Base-by-base conservation (phyloP, 2,113 vertebrate genomes). In the Sylvietta virens region DNA sequence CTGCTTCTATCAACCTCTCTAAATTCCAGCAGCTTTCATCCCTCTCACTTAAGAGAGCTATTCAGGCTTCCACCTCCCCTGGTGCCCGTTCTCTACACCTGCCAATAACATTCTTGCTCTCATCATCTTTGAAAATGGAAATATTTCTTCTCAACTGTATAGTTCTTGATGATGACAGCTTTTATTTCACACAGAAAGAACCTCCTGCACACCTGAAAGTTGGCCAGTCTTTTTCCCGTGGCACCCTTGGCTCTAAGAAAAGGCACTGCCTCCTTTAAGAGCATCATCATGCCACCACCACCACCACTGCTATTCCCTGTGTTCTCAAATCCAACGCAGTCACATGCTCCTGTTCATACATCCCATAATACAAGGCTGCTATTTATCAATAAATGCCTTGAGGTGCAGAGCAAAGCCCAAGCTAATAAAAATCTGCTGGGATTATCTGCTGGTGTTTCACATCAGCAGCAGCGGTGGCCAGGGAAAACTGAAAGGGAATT, bases 321-420 rank as follows among this genome's bases (percentile, higher is more conserved):
- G 0, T 77, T 61, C 71, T 80, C 79, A 88, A 61, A 92, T 65
- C 62, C 66, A 96, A 53, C 6, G 7, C 57, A 80, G 74, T 96
- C 95, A 94, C 90, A 69, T 69, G 94, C 40, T 92, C 40, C 74
- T 67, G n/a, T 88, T 94, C 37, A 90, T 71, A 82, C 62, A 94
- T 90, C 88, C 90, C 74, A 73, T 96, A 92, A 96, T 80, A 95
- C 81, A 96, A 95, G 62, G 85, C 62, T 23, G 7, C 79, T 83
- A 88, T 97, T 95, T 94, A 94, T 96, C 94, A 93, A 93, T 93
- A 94, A 96, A 88, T 80, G 90, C 92, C 92, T 88, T 80, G 92
- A 92, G 88, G 88, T 58, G 58, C 58, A 93, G 27, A 64, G 78
- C 72, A 84, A 91, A 90, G 31, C 66, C 71, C 50, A 93, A 88